Conservation (phyloP, 53 echinoderm and acorn worm species). For the Arbacia lixula region DNA sequence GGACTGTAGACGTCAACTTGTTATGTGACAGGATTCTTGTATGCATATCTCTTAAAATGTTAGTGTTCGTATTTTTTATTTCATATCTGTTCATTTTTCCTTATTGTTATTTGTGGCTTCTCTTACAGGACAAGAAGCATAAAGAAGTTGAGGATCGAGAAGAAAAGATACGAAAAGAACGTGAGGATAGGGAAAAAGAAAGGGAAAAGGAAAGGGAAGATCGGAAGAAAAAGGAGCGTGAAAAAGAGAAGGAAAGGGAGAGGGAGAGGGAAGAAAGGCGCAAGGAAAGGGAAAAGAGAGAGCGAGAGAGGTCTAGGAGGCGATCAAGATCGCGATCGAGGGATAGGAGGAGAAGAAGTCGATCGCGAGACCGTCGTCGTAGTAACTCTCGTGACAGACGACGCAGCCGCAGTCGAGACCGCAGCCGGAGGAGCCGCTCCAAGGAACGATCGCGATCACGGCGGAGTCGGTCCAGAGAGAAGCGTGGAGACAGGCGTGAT, state of each 20-base stretch:
- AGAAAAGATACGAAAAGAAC: constrained; percentile 73
- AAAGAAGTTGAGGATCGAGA: constrained; percentile 77
- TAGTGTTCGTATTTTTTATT: no score
- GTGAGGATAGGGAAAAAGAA: constrained; percentile 85
- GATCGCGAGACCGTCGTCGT: constrained; percentile 62
- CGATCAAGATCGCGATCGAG: constrained; percentile 63
- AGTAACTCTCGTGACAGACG: constrained; percentile 51
- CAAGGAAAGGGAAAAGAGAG: constrained; percentile 72
- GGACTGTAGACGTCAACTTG: no score
- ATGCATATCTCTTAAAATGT: no score
- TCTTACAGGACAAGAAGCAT: constrained; percentile 72
- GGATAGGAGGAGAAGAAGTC: constrained; percentile 37
- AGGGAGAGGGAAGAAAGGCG: constrained; percentile 68
- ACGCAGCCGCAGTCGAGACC: constrained; percentile 46
- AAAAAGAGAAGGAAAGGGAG: constrained; percentile 77
- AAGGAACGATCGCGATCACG: constrained; percentile 13
- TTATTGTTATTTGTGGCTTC: no score
- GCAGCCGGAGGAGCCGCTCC: constrained; percentile 47
- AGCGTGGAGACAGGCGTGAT: constrained; percentile 46
- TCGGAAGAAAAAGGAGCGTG: constrained; percentile 72
- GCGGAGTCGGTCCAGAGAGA: constrained; percentile 50
- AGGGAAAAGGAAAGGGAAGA: constrained; percentile 85
- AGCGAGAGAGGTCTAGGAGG: constrained; percentile 50
- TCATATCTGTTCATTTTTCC: no score
- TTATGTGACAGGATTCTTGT: no score